Percentiles rank a stretch among this genome's conserved stretches.
Evolutionary conservation across 2,113 vertebrate genomes (phyloP).

Genomic region (Ovis canadensis): DNA sequence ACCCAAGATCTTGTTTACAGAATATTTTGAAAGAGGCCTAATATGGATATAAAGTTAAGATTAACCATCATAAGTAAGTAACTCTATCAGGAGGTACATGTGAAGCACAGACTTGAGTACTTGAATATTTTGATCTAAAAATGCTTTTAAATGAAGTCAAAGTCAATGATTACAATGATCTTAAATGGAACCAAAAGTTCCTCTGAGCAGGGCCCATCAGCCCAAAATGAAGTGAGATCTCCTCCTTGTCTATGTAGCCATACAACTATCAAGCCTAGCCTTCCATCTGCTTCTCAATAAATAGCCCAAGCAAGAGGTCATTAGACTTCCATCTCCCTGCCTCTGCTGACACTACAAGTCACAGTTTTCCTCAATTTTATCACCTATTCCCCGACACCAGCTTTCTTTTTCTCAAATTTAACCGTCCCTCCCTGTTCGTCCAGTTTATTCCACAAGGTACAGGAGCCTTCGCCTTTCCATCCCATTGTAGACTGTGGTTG

Average conservation of each 20-base stretch:
- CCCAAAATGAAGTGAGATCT: not conserved
- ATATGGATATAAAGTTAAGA: not conserved
- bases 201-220: not conserved
- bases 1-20: not conserved
- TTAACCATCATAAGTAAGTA: not conserved
- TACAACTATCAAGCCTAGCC: not conserved
- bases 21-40: not conserved
- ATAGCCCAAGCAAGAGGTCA: not conserved
- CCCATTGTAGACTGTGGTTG: not conserved
- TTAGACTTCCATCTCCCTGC: not conserved
- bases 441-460: not conserved
- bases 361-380: not conserved
- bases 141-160: slow-evolving; percentile 19
- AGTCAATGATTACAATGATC: not conserved
- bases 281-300: not conserved
- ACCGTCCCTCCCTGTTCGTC: not conserved
- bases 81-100: not conserved
- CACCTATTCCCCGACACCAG: not conserved
- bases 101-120: not conserved
- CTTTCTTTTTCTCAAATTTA: not conserved
- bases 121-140: slow-evolving; percentile 19
- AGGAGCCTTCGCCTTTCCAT: not conserved
- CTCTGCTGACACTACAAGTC: not conserved
- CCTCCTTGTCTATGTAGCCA: not conserved
- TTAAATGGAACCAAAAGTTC: not conserved